A percentile compares a stretch with the other conserved stretches of the same genome.
Evolutionary conservation across 1,140 invertebrate species (phyloP).

Genomic region (Macrobrachium rosenbergii): DNA sequence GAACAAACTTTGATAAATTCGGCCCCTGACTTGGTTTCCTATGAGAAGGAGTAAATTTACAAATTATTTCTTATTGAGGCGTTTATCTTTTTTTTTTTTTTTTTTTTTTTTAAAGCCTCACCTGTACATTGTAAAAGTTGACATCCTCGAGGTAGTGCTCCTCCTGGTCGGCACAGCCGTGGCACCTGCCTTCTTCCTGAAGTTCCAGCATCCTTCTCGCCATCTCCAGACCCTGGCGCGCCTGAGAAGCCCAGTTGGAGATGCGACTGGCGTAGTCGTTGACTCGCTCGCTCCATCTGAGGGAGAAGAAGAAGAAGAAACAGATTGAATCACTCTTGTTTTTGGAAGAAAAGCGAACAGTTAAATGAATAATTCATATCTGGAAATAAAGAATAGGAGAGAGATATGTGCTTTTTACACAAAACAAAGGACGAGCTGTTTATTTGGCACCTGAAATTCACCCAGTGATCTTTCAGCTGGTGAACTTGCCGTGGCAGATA

Average conservation of each 20-base stretch:
- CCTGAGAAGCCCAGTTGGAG: slow-evolving; percentile 26
- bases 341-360: not conserved
- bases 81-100: not conserved
- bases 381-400: too few species aligned
- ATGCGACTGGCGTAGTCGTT: slow-evolving; percentile 14
- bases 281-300: slow-evolving; percentile 38
- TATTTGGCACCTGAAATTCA: too few species aligned
- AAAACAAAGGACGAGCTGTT: too few species aligned
- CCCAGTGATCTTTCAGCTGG: too few species aligned
- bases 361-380: too few species aligned
- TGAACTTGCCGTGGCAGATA: too few species aligned
- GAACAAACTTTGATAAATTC: too few species aligned
- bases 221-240: slow-evolving; percentile 19
- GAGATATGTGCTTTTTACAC: too few species aligned
- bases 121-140: not conserved
- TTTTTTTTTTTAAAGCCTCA: not conserved
- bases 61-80: not conserved
- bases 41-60: not conserved
- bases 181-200: slow-evolving; percentile 1
- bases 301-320: not conserved
- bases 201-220: slow-evolving; percentile 29
- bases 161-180: not conserved
- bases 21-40: too few species aligned
- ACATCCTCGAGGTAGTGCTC: not conserved
- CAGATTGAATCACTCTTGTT: too few species aligned